Evolutionary conservation across 2,888 invertebrate genomes (phyloP).

Genomic region (Pyrrhosoma nymphula): DNA sequence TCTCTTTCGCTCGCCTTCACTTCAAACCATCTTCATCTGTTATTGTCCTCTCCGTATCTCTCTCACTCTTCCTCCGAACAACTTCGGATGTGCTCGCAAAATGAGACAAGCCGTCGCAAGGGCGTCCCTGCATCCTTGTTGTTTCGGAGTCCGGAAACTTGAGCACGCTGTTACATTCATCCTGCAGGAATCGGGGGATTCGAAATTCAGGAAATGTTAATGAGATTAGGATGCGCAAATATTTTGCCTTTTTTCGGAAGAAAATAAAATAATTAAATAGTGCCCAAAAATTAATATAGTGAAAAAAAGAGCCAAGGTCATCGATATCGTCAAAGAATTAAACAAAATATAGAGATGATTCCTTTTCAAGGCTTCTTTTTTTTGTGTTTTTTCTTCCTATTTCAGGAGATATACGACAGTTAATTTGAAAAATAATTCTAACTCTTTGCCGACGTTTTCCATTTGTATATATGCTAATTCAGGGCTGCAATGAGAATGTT

Average conservation of each 20-base stretch:
- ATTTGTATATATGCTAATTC: too few species aligned
- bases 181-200: neutral
- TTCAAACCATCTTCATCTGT: neutral
- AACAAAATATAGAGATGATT: too few species aligned
- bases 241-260: neutral
- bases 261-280: too few species aligned
- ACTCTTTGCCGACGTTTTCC: too few species aligned
- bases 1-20: neutral
- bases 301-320: too few species aligned
- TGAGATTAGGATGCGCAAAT: neutral
- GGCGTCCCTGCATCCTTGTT: neutral
- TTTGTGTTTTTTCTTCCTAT: too few species aligned
- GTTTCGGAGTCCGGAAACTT: neutral
- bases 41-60: neutral
- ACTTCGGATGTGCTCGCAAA: constrained; percentile 11
- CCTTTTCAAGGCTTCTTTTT: too few species aligned
- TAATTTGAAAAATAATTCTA: too few species aligned
- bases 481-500: too few species aligned
- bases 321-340: too few species aligned
- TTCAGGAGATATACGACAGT: too few species aligned
- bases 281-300: too few species aligned
- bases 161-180: neutral
- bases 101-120: neutral
- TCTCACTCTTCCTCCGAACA: neutral
- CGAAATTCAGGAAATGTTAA: neutral